Evolutionary conservation across 2,888 invertebrate genomes (phyloP).

Genomic region (Drosophila koepferae): DNA sequence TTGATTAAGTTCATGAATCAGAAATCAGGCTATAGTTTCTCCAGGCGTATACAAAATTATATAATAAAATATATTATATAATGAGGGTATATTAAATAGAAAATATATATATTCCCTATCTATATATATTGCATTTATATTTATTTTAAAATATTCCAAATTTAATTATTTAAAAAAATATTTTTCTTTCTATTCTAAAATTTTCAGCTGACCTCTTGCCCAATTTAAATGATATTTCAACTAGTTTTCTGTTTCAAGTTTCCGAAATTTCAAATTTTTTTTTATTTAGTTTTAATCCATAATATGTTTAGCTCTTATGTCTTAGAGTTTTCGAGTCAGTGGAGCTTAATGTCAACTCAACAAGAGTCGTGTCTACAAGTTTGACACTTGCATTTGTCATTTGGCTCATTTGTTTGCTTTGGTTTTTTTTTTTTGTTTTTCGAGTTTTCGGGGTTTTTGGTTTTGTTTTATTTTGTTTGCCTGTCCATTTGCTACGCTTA

Average conservation of each 20-base stretch:
- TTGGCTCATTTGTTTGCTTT: conserved; percentile 57
- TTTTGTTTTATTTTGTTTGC: conserved; percentile 54
- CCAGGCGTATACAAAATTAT: too few species aligned
- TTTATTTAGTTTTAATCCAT: conserved; percentile 12
- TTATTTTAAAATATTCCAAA: too few species aligned
- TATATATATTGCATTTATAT: too few species aligned
- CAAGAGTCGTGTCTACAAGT: conserved; percentile 42
- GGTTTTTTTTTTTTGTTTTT: conserved; percentile 19
- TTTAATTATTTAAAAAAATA: too few species aligned
- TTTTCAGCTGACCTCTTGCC: neutral
- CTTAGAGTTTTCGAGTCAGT: conserved; percentile 50
- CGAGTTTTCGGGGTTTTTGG: conserved; percentile 15
- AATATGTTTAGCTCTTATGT: conserved; percentile 6
- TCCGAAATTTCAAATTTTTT: conserved; percentile 11
- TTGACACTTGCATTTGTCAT: conserved; percentile 78
- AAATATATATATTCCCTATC: too few species aligned
- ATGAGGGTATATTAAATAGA: too few species aligned
- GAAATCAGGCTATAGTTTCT: neutral
- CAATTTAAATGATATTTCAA: neutral
- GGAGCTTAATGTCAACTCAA: conserved; percentile 63
- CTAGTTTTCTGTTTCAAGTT: neutral
- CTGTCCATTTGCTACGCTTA: conserved; percentile 68
- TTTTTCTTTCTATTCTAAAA: neutral
- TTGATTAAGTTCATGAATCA: neutral
- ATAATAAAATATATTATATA: too few species aligned